phyloP scores from a whole-genome alignment of 2,888 invertebrate species.

The Limnephilus rhombicus region DNA sequence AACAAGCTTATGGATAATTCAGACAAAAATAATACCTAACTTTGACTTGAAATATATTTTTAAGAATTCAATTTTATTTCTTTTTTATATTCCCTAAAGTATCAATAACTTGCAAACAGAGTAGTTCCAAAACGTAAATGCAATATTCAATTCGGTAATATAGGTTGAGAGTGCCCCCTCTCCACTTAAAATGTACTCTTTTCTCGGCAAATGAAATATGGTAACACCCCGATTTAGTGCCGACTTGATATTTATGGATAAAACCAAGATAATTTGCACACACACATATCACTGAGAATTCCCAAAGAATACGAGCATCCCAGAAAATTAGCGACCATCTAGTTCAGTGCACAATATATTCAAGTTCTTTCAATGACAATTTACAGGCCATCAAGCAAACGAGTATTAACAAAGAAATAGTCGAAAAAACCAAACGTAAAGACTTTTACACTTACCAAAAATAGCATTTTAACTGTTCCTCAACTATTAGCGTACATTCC shows the following conservation, averaged over 20 bases:
- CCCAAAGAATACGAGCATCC: not conserved
- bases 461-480: slow-evolving; percentile 50
- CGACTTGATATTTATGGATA: slow-evolving; percentile 29
- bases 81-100: not conserved
- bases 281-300: not conserved
- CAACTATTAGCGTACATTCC: slow-evolving; percentile 49
- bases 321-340: not conserved
- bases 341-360: not conserved
- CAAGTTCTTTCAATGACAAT: slow-evolving; percentile 39
- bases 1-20: not conserved
- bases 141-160: not conserved
- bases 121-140: not conserved
- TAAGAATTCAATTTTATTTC: not conserved
- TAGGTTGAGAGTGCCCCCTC: slow-evolving; percentile 18
- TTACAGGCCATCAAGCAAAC: slow-evolving; percentile 45
- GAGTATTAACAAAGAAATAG: slow-evolving; percentile 51
- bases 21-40: no score
- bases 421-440: not conserved
- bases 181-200: slow-evolving; percentile 18
- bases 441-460: slow-evolving; percentile 46
- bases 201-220: slow-evolving; percentile 31
- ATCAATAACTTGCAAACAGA: not conserved
- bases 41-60: not conserved
- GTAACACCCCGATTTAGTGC: slow-evolving; percentile 28
- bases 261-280: not conserved